Evolutionary conservation across 2,113 vertebrate genomes (phyloP).

Genomic region (Coptodon bakossiorum): DNA sequence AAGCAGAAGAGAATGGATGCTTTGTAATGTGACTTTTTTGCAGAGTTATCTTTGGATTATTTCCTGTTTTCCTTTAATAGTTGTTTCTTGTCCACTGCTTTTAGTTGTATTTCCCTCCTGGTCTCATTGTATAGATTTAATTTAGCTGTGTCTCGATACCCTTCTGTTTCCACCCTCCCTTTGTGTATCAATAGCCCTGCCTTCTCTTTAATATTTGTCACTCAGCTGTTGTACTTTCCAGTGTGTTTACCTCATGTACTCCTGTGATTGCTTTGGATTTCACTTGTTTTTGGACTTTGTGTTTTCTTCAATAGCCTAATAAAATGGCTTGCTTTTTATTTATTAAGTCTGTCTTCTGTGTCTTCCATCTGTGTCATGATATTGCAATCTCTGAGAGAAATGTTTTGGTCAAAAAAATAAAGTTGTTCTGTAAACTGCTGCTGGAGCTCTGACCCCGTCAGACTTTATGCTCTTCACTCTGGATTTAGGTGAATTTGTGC

Average conservation of each 20-base stretch:
- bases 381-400: background rate
- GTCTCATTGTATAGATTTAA: background rate
- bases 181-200: background rate
- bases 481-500: background rate
- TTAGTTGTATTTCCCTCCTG: background rate
- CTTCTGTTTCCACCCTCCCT: background rate
- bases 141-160: background rate
- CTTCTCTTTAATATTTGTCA: background rate
- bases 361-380: background rate
- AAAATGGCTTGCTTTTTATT: background rate
- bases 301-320: background rate
- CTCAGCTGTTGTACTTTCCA: background rate
- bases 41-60: background rate
- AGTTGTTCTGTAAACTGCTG: background rate
- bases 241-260: background rate
- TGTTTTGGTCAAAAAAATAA: background rate
- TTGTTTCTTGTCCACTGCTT: background rate
- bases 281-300: background rate
- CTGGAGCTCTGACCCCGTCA: background rate
- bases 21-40: background rate
- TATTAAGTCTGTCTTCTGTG: background rate
- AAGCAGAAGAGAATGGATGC: background rate
- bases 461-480: background rate
- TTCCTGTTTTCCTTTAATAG: background rate
- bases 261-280: background rate